A percentile compares a stretch with the other conserved stretches of the same genome.
These are phyloP conservation scores for Hyppa rectilinea DNA, from an alignment of 2,888 invertebrate genomes.

Conservation along the genomic window DNA sequence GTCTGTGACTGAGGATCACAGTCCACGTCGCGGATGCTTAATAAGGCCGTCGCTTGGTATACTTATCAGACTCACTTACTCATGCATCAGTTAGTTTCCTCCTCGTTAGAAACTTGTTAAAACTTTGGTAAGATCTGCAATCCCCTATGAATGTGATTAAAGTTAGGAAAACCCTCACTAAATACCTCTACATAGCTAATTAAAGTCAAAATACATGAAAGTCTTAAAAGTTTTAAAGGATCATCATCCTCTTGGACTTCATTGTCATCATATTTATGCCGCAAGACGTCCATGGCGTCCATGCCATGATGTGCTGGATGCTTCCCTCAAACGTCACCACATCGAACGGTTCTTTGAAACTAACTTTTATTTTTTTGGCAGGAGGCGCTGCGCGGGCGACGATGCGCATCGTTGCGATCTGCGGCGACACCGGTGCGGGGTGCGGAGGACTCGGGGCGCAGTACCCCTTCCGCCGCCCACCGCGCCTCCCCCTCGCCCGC, in stretches of 20 bases:
- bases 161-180: not conserved
- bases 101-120: not conserved
- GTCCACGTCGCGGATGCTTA: not conserved
- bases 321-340: not conserved
- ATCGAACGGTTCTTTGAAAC: not conserved
- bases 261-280: not conserved
- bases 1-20: not conserved
- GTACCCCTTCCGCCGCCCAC: constrained; percentile 84
- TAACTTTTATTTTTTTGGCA: constrained; percentile 83
- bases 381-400: constrained; percentile 92
- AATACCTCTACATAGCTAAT: not conserved
- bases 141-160: not conserved
- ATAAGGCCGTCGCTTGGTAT: not conserved
- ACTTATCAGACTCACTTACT: not conserved
- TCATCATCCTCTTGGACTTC: not conserved
- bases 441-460: constrained; percentile 83
- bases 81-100: not conserved
- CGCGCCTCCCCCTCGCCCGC: constrained; percentile 90
- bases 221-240: no score
- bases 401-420: constrained; percentile 91
- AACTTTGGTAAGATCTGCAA: not conserved
- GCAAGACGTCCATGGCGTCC: no score
- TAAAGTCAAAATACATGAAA: not conserved
- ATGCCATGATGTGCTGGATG: no score
- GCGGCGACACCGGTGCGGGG: constrained; percentile 79